A percentile compares a stretch with the other conserved stretches of the same genome.
phyloP scores from a whole-genome alignment of 92 coral and sea anemone species.

The Epizoanthus fatuus region DNA sequence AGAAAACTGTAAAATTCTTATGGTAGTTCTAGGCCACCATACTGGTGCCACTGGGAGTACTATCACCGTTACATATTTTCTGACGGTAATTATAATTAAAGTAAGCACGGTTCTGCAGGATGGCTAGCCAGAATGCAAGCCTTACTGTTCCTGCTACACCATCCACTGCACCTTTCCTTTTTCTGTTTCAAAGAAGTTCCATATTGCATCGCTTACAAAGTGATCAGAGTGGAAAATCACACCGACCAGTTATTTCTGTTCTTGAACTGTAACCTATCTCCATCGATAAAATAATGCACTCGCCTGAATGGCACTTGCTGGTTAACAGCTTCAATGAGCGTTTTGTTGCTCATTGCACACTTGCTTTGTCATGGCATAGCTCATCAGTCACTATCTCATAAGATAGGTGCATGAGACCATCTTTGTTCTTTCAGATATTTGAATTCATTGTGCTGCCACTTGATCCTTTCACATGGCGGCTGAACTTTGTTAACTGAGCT shows the following conservation, averaged over 20 bases:
- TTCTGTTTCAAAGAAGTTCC: constrained; percentile 65
- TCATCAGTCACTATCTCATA: constrained; percentile 22
- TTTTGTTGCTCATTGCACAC: constrained; percentile 33
- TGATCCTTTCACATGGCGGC: constrained; percentile 44
- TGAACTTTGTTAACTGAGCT: constrained; percentile 43
- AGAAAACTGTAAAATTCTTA: no score
- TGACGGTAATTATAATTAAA: no score
- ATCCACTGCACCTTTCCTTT: constrained; percentile 65
- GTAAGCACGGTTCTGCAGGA: constrained; percentile 41
- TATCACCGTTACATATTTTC: no score
- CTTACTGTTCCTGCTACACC: constrained; percentile 51
- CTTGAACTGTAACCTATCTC: constrained; percentile 30
- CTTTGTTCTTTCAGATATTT: constrained; percentile 2
- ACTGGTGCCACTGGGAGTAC: no score
- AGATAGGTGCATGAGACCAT: constrained; percentile 7
- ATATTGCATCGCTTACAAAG: constrained; percentile 54
- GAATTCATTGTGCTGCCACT: constrained; percentile 46
- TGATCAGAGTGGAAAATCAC: no score
- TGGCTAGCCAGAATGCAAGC: constrained; percentile 41
- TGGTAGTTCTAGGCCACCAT: no score
- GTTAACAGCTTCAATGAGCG: constrained; percentile 21
- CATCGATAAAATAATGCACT: constrained; percentile 28
- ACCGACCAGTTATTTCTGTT: background rate
- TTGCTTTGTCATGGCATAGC: constrained; percentile 33
- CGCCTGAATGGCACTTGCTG: background rate